Evolutionary conservation across 1,140 invertebrate genomes (phyloP), one percentile per base, ranked within the genome.

Genomic region (Dendrolimus punctatus): DNA sequence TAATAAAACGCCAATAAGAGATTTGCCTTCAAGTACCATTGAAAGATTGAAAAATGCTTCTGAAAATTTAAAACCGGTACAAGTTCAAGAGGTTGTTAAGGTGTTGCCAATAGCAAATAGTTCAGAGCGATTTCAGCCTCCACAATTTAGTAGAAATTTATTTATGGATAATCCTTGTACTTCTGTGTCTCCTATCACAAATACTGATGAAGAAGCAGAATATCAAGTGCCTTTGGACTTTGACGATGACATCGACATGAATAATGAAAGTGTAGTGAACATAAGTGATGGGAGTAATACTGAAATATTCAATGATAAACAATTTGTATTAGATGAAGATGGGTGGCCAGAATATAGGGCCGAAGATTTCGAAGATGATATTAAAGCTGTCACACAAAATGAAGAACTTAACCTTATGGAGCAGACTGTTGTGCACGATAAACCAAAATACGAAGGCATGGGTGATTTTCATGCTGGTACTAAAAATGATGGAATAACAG

Each of bases 401-500:
- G 10, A 66, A 6, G 66, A 67, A 6, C 46, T 76, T 0, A 70
- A 72, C 57, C 50, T 81, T 51, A 76, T 72, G 64, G 76, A 82
- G 6, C 53, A 73, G 36, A 56, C 68, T 36, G 46, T 64, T 7
- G 49, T 52, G 7, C 47, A 49, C 0, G 55, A 47, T 8, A 55
- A n/a, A 6, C 44, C 68, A 5, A 71, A 67, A 50, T 80, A 85
- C 4, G 79, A 86, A 55, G 81, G 78, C 41, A 87, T 87, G 60
- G 92, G 91, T 0, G 88, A 90, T 56, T 94, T 94, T 66, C 88
- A 90, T 65, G 90, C 90, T 0, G 89, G 93, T 66, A 91, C 93
- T 38, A 89, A 90, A 65, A 95, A 95, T 76, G 93, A 95, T 85
- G 94, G 94, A 5, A 85, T 90, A 1, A 93, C 92, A 53, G 91